Conservation (phyloP, 2,113 vertebrate species). For the Malurus elegans region DNA sequence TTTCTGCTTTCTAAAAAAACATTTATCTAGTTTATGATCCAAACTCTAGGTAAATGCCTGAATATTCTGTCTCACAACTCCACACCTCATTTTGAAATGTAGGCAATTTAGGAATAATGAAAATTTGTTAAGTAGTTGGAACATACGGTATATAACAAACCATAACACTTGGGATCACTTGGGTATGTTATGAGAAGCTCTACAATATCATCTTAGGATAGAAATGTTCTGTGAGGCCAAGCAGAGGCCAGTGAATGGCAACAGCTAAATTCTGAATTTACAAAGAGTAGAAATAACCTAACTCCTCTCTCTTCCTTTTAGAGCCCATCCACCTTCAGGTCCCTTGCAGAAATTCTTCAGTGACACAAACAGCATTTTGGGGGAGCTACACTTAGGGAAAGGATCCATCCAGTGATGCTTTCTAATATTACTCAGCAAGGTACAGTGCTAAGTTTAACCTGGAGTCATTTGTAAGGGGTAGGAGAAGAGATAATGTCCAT, state of each 20-base stretch:
- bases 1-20: background rate
- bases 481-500: background rate
- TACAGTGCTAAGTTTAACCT: background rate
- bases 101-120: constrained; percentile 44
- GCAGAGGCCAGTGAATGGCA: background rate
- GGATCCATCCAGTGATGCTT: background rate
- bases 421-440: background rate
- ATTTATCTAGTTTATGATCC: constrained; percentile 36
- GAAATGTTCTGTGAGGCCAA: background rate
- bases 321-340: background rate
- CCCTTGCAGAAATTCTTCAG: background rate
- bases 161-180: background rate
- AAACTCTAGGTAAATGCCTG: constrained; percentile 26
- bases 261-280: background rate
- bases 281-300: background rate
- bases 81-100: constrained; percentile 43
- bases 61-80: constrained; percentile 10
- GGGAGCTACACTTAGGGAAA: background rate
- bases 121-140: constrained; percentile 17
- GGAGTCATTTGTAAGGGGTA: background rate
- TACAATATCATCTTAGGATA: background rate
- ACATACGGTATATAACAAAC: background rate
- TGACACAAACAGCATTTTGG: background rate
- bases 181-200: background rate
- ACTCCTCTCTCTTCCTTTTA: background rate